Conservation (phyloP, 1,140 invertebrate genomes). For the Bathynomus jamesi region DNA sequence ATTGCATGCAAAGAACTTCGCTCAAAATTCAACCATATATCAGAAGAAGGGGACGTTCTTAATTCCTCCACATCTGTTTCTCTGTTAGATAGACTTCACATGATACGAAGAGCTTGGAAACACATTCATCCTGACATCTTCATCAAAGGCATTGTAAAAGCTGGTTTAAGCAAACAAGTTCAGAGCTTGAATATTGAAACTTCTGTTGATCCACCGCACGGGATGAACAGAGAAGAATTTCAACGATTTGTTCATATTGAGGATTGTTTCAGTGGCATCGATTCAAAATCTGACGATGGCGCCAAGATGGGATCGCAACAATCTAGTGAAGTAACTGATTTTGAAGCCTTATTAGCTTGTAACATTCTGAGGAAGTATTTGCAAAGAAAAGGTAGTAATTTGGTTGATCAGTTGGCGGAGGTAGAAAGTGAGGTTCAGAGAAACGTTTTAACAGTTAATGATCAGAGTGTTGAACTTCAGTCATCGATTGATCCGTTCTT, state of each 20-base stretch:
- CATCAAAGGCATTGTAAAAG: conserved; percentile 25
- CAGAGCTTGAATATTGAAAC: conserved; percentile 20
- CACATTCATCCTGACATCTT: conserved; percentile 27
- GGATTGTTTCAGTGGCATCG: neutral
- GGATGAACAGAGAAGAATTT: conserved; percentile 21
- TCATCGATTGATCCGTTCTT: conserved; percentile 20
- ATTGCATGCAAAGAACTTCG: too few species aligned
- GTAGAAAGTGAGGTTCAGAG: conserved; percentile 22
- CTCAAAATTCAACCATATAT: conserved; percentile 15
- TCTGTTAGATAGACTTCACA: conserved; percentile 18
- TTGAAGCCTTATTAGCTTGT: conserved; percentile 23
- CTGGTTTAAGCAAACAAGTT: conserved; percentile 27
- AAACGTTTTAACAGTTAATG: conserved; percentile 6
- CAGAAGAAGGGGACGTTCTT: too few species aligned
- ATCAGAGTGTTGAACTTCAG: too few species aligned
- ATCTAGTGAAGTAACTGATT: neutral
- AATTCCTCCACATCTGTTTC: conserved; percentile 1
- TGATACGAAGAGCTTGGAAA: conserved; percentile 26
- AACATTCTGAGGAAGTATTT: conserved; percentile 21
- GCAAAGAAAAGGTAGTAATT: conserved; percentile 13
- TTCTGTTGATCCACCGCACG: conserved; percentile 15
- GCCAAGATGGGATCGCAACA: neutral
- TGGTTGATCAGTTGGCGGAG: conserved; percentile 24
- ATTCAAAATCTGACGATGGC: too few species aligned
- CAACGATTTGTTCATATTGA: conserved; percentile 12